Evolutionary conservation across 2,113 vertebrate species (phyloP).

Genomic region (Sakesphorus luctuosus): DNA sequence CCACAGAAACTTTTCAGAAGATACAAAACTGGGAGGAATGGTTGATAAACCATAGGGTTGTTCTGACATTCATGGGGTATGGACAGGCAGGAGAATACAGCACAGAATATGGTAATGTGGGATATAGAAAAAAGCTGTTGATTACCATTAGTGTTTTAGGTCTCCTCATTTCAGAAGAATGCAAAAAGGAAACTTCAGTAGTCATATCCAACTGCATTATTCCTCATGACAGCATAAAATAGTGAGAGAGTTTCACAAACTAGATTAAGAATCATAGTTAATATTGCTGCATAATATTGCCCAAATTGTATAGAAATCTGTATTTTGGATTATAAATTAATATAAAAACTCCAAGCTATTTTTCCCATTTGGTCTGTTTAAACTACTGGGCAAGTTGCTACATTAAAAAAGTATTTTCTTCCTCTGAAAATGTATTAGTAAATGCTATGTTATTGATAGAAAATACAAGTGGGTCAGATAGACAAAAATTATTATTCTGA

Average conservation of each 20-base stretch:
- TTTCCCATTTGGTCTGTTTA: neutral
- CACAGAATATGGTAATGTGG: neutral
- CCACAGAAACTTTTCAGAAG: neutral
- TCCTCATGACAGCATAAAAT: neutral
- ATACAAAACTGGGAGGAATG: neutral
- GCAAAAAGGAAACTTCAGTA: neutral
- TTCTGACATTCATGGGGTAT: neutral
- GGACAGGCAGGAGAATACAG: neutral
- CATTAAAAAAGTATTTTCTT: slow-evolving; percentile 32
- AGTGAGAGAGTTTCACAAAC: neutral
- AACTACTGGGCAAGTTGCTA: neutral
- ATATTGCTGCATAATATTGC: neutral
- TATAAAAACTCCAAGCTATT: neutral
- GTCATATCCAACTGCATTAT: neutral
- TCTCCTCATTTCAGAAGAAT: neutral
- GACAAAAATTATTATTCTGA: slow-evolving; percentile 57
- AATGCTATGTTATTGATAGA: slow-evolving; percentile 17
- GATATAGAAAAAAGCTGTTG: neutral
- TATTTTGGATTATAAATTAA: neutral
- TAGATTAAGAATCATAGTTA: neutral
- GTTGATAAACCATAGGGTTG: neutral
- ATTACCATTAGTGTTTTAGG: neutral
- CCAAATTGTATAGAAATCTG: neutral
- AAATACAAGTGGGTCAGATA: slow-evolving; percentile 44
- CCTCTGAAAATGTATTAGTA: slow-evolving; percentile 29